Conservation (phyloP, 2,888 invertebrate genomes). For the Prenolepis imparis region DNA sequence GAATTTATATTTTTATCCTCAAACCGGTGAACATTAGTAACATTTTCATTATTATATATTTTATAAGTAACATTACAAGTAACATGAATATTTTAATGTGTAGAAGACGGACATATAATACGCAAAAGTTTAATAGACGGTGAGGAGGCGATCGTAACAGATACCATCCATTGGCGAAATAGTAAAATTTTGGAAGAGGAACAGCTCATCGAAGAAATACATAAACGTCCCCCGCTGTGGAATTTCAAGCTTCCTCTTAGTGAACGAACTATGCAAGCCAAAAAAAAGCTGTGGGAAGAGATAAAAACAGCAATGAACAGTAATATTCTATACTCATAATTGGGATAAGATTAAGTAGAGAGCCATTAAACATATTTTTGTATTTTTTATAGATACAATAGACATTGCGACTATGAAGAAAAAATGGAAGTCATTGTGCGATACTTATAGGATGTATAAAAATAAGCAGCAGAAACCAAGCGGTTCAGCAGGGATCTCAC, state of each 20-base stretch:
- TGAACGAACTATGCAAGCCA: background rate
- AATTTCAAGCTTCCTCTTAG: background rate
- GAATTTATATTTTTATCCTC: no score
- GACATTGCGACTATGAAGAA: background rate
- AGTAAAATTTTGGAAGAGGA: background rate
- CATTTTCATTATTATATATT: background rate
- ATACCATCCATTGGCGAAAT: background rate
- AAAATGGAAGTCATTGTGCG: background rate
- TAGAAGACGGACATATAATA: background rate
- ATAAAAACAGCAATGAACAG: background rate
- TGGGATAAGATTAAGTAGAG: background rate
- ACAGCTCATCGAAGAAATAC: background rate
- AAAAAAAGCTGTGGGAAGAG: conserved; percentile 4
- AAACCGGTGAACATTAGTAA: no score
- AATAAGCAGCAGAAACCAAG: background rate
- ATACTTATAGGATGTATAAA: background rate
- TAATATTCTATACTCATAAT: background rate
- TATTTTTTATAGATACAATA: background rate
- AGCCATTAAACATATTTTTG: background rate
- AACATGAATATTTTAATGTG: background rate
- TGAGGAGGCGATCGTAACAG: background rate
- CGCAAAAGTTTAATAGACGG: background rate
- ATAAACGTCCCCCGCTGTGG: background rate
- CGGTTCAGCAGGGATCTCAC: background rate
- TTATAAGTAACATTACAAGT: background rate